phyloP scores from a whole-genome alignment of 2,888 invertebrate genomes.

The Andrena fulva region DNA sequence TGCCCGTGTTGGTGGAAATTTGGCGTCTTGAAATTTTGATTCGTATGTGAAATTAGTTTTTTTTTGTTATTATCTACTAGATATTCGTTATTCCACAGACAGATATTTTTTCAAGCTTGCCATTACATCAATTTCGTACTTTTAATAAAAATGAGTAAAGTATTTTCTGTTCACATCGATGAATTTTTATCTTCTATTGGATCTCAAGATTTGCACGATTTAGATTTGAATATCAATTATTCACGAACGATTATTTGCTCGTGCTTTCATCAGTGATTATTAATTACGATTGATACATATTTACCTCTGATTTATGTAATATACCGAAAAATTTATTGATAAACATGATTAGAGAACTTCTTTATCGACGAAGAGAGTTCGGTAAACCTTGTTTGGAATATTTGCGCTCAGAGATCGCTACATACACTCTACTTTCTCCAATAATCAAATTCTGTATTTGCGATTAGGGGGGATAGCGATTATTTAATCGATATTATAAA shows the following conservation, averaged over 20 bases:
- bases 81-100: neutral
- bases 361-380: slow-evolving; percentile 21
- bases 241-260: neutral
- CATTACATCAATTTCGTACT: neutral
- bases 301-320: too few species aligned
- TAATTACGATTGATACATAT: neutral
- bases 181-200: neutral
- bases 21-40: too few species aligned
- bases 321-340: neutral
- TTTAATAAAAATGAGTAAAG: neutral
- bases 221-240: neutral
- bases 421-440: neutral
- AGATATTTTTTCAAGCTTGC: neutral
- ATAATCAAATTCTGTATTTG: neutral
- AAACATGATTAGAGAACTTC: neutral
- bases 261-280: neutral
- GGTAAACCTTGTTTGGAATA: neutral
- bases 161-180: too few species aligned
- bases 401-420: slow-evolving; percentile 22
- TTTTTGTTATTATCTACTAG: neutral
- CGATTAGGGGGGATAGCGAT: neutral
- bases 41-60: too few species aligned
- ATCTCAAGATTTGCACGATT: neutral
- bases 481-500: neutral
- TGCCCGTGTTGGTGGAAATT: too few species aligned